Base-by-base conservation (phyloP, 2,888 invertebrate species). In the Sericinus montela region DNA sequence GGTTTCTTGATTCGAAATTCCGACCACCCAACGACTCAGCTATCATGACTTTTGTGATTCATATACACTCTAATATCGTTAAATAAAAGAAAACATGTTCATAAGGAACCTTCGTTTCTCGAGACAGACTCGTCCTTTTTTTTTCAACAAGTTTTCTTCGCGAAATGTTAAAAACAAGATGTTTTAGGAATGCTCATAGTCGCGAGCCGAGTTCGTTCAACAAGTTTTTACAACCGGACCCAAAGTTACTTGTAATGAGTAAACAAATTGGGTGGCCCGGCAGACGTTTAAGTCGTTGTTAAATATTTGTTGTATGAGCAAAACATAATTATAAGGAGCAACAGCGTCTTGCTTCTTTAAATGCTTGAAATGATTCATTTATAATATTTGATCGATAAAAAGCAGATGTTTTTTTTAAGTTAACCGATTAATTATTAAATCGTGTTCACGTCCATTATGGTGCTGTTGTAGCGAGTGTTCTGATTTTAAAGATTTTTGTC, bases 251-350 rank as follows among this genome's bases (percentile, higher is more conserved):
- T 5, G 19, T 19, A 36, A 36, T 34, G 34, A 40, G 28, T 45
- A 10, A 35, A 49, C 44, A 49, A 39, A 44, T 44, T 49, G 43
- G 45, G 40, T 49, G 45, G 35, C 35, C 40, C 36, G 16, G 15
- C 30, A 15, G 15, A 10, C 25, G 25, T 45, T 49, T 28, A 40
- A 29, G 19, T 37, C 14, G 30, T 42, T 19, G 41, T 7, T 35
- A 42, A 41, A 42, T 41, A 32, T 32, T 48, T 37, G 41, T 13
- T 14, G 37, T 7, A 13, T 14, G 42, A 30, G 32, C 29, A 48
- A 48, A 42, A 47, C 35, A 7, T 7, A 15, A 23, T 46, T n/a
- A 37, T 39, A 19, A 25, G 25, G 8, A 30, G 15, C 38, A 7
- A 23, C 10, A 30, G 15, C 38, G 6, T 32, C 10, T 16, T 36